Evolutionary conservation across 2,113 vertebrate species (phyloP).

Genomic region (Hirundichthys speculiger): DNA sequence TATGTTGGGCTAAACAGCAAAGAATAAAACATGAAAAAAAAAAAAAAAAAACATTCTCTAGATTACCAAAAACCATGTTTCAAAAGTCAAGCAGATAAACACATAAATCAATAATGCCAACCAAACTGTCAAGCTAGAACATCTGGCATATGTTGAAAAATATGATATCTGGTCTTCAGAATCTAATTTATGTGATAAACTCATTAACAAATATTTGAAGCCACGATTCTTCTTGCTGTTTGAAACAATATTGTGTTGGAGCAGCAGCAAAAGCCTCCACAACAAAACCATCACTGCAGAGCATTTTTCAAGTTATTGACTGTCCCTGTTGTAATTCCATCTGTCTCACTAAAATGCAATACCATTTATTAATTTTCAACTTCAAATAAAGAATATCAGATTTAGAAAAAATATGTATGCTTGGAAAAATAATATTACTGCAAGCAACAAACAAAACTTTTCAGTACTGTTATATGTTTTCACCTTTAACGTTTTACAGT

Average conservation of each 20-base stretch:
- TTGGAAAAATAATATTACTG: slow-evolving; percentile 44
- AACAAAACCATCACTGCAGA: slow-evolving; percentile 77
- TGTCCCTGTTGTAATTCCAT: slow-evolving; percentile 79
- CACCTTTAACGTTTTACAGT: slow-evolving; percentile 18
- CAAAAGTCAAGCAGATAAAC: slow-evolving; percentile 68
- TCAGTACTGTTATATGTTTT: slow-evolving; percentile 20
- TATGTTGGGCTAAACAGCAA: slow-evolving; percentile 71
- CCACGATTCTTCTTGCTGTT: slow-evolving; percentile 77
- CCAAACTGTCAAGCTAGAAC: slow-evolving; percentile 78
- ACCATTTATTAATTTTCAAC: slow-evolving; percentile 68
- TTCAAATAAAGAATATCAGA: slow-evolving; percentile 70
- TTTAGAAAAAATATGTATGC: slow-evolving; percentile 49
- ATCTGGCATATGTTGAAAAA: slow-evolving; percentile 88
- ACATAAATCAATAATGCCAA: slow-evolving; percentile 72
- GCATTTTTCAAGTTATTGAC: slow-evolving; percentile 66
- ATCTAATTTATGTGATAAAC: slow-evolving; percentile 75
- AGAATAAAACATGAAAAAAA: slow-evolving; percentile 73
- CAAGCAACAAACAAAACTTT: slow-evolving; percentile 22
- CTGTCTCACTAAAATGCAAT: slow-evolving; percentile 65
- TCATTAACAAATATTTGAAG: slow-evolving; percentile 82
- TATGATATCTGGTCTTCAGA: slow-evolving; percentile 79
- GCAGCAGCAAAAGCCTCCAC: slow-evolving; percentile 78
- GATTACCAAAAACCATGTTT: slow-evolving; percentile 64
- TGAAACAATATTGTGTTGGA: slow-evolving; percentile 82
- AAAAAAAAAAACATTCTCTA: slow-evolving; percentile 69